Percentiles rank a stretch among this genome's conserved stretches.
Conservation (phyloP, 2,888 invertebrate species). For the Tinea trinotella region DNA sequence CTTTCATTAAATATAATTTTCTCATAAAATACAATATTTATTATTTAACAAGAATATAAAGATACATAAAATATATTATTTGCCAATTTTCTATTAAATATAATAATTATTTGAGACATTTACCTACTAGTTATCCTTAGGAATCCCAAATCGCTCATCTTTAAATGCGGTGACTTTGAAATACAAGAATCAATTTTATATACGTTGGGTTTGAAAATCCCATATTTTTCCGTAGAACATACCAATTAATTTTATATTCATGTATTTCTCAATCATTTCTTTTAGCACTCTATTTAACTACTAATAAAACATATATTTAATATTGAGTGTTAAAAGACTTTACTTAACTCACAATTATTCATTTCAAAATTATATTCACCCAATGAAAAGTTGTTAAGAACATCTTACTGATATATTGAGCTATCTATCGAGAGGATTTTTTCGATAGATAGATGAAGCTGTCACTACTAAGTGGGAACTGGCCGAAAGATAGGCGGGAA, state of each 20-base stretch:
- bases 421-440: no score
- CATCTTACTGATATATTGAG: background rate
- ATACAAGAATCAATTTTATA: background rate
- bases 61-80: slow-evolving; percentile 2
- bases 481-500: no score
- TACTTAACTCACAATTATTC: background rate
- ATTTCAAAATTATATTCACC: no score
- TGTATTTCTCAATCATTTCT: background rate
- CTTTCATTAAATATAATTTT: background rate
- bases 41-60: slow-evolving; percentile 4
- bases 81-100: background rate
- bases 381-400: background rate
- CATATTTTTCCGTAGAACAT: background rate
- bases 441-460: no score
- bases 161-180: background rate
- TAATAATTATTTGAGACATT: slow-evolving; percentile 2
- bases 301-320: background rate
- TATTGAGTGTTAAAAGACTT: background rate
- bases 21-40: slow-evolving; percentile 1
- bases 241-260: background rate
- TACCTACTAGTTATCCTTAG: slow-evolving; percentile 4
- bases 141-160: background rate
- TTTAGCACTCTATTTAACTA: slow-evolving; percentile 3
- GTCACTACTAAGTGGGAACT: no score
- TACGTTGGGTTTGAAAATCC: background rate